These are phyloP conservation scores for Drosophila paranaensis DNA, from an alignment of 2,888 invertebrate genomes.

Conservation along the genomic window DNA sequence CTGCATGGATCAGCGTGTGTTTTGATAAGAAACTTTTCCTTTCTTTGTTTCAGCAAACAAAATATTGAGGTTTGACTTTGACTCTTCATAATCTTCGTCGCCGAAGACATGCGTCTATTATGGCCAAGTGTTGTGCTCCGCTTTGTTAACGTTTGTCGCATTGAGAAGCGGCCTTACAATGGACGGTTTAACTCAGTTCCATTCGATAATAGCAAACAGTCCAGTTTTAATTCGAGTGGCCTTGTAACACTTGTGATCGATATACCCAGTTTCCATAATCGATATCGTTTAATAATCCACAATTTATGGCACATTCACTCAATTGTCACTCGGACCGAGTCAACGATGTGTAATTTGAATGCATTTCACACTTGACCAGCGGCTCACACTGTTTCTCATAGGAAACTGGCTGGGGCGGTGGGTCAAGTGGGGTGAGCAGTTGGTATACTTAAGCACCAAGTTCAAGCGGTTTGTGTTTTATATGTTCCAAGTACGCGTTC, in stretches of 20 bases:
- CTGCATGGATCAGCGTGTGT: background rate
- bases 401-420: conserved; percentile 10
- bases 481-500: conserved; percentile 49
- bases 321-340: conserved; percentile 31
- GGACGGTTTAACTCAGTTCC: background rate
- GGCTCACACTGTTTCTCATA: background rate
- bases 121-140: background rate
- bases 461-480: conserved; percentile 59
- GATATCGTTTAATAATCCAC: conserved; percentile 30
- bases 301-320: conserved; percentile 40
- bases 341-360: conserved; percentile 42
- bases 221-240: background rate
- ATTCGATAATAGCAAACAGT: background rate
- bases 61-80: background rate
- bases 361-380: conserved; percentile 23
- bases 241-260: conserved; percentile 10
- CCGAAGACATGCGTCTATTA: background rate
- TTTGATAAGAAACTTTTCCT: background rate
- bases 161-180: background rate
- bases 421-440: background rate
- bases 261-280: background rate
- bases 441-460: conserved; percentile 47
- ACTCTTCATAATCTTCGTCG: background rate
- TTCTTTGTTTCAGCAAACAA: background rate
- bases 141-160: conserved; percentile 1